Evolutionary conservation across 2,797 vertebrate genomes (phyloP).

Genomic region (Scyliorhinus canicula): DNA sequence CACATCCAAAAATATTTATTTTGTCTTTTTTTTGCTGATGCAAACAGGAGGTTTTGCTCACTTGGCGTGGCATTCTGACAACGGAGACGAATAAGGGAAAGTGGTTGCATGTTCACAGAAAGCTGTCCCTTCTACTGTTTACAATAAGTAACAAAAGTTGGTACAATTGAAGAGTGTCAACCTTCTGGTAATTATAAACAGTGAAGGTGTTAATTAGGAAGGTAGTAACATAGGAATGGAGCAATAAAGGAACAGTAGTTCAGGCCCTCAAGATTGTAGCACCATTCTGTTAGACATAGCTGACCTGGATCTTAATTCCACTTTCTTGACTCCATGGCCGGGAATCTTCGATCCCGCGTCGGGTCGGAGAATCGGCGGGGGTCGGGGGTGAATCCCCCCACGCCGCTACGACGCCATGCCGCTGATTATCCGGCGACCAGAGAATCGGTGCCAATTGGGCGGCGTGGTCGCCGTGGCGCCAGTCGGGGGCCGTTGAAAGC

Average conservation of each 20-base stretch:
- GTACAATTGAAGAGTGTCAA: not conserved
- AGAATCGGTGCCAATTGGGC: too few species aligned
- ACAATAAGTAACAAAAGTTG: not conserved
- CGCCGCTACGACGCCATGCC: too few species aligned
- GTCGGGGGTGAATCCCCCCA: too few species aligned
- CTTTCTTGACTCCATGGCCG: not conserved
- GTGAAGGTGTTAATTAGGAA: not conserved
- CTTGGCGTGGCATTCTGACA: not conserved
- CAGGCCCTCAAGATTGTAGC: not conserved
- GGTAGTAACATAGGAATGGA: not conserved
- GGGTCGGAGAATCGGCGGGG: too few species aligned
- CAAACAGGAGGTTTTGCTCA: not conserved
- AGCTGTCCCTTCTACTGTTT: not conserved
- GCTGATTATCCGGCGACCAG: too few species aligned
- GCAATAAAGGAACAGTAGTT: not conserved
- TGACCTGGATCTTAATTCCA: not conserved
- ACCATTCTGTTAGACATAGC: not conserved
- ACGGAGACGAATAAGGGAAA: not conserved
- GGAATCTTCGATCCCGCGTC: too few species aligned
- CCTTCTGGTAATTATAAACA: not conserved
- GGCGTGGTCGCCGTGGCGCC: too few species aligned
- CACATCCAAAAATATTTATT: conserved; percentile 26
- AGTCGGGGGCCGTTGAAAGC: too few species aligned
- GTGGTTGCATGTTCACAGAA: not conserved
- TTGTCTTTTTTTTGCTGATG: not conserved